Percentiles rank a stretch among this genome's conserved stretches.
Conservation (phyloP, 2,888 invertebrate species). For the Drosophila phalerata region DNA sequence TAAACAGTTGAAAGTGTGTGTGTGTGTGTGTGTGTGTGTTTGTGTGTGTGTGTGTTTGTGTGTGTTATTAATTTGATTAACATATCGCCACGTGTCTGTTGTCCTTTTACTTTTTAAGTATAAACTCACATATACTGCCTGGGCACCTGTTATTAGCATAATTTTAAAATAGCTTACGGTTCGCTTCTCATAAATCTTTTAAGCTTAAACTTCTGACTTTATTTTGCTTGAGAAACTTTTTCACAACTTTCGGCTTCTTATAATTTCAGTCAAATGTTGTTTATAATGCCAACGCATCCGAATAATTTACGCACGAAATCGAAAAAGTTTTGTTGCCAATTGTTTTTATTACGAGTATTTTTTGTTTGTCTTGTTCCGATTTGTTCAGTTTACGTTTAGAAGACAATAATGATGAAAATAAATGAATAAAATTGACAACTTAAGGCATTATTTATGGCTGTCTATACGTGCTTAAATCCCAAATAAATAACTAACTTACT, state of each 20-base stretch:
- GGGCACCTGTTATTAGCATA: conserved; percentile 56
- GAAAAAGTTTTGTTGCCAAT: conserved; percentile 66
- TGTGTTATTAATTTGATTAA: conserved; percentile 70
- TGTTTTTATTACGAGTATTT: conserved; percentile 11
- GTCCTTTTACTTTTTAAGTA: conserved; percentile 35
- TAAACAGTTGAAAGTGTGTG: conserved; percentile 23
- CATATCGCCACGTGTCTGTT: conserved; percentile 40
- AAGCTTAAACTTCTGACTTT: conserved; percentile 28
- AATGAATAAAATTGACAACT: conserved; percentile 46
- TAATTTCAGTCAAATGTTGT: conserved; percentile 58
- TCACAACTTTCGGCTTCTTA: conserved; percentile 29
- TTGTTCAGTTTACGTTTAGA: conserved; percentile 2
- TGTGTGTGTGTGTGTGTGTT: conserved; percentile 11
- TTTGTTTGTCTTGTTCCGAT: conserved; percentile 25
- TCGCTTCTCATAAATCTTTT: conserved; percentile 21
- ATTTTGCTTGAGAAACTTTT: conserved; percentile 36
- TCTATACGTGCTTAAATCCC: conserved; percentile 1
- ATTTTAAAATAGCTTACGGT: conserved; percentile 61
- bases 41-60: conserved; percentile 23
- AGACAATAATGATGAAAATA: conserved; percentile 54
- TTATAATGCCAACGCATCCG: conserved; percentile 38
- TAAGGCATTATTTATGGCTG: conserved; percentile 12
- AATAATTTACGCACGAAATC: conserved; percentile 67
- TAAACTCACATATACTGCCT: background rate
- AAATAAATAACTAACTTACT: conserved; percentile 1